Conservation (phyloP, 2,113 vertebrate genomes). For the Oophaga pumilio region DNA sequence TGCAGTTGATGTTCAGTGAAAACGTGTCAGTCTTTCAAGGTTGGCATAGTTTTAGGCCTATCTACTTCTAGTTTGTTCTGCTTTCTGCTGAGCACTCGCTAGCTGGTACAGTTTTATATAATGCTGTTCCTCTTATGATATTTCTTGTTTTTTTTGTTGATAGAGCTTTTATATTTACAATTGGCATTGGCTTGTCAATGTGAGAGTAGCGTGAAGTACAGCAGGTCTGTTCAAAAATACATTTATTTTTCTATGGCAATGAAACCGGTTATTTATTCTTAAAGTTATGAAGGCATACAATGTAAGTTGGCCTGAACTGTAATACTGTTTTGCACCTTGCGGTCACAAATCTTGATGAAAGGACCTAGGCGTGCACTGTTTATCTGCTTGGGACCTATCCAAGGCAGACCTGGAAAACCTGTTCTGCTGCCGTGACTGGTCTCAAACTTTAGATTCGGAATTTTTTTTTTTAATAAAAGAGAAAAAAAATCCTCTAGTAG, state of each 20-base stretch:
- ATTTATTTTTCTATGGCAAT: constrained; percentile 67
- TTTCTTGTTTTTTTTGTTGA: background rate
- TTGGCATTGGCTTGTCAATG: background rate
- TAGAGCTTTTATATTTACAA: background rate
- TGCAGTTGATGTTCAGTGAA: too few species aligned
- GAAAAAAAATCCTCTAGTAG: too few species aligned
- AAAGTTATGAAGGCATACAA: constrained; percentile 68
- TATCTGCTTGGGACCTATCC: background rate
- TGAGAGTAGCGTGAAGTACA: constrained; percentile 64
- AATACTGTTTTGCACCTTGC: background rate
- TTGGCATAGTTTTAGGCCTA: background rate
- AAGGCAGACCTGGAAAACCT: background rate
- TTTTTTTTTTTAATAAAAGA: background rate
- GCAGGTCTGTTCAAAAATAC: constrained; percentile 64
- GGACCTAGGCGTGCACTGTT: background rate
- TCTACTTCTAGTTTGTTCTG: background rate
- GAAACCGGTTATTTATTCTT: constrained; percentile 60
- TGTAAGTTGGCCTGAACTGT: constrained; percentile 55
- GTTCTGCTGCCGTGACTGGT: background rate
- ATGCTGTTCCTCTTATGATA: background rate
- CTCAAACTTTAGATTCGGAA: too few species aligned
- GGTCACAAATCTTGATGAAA: background rate
- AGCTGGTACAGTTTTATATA: background rate
- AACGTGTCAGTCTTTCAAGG: too few species aligned
- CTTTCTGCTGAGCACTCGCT: background rate